Evolutionary conservation across 2,113 vertebrate species (phyloP).

Genomic region (Boulengeromyrus knoepffleri): DNA sequence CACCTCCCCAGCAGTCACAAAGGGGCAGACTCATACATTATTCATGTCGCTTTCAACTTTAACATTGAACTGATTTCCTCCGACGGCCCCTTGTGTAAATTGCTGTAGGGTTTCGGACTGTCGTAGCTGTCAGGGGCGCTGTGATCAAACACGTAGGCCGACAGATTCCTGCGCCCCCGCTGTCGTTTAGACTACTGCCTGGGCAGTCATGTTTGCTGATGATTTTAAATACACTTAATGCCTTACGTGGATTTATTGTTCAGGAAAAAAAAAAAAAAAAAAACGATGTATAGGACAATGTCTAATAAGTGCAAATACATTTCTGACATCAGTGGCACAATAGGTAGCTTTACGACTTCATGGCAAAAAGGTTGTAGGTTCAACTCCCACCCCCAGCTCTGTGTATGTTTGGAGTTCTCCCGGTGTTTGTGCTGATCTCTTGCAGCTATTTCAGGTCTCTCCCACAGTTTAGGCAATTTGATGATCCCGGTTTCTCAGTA

Average conservation of each 20-base stretch:
- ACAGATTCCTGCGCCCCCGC: background rate
- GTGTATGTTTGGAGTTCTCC: background rate
- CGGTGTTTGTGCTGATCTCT: background rate
- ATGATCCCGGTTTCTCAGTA: background rate
- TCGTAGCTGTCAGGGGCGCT: background rate
- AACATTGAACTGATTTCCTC: constrained; percentile 43
- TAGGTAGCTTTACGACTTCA: background rate
- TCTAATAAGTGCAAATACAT: background rate
- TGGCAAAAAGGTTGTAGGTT: background rate
- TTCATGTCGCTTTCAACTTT: constrained; percentile 49
- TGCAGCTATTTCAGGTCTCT: background rate
- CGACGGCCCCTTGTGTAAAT: constrained; percentile 22
- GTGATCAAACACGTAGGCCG: background rate
- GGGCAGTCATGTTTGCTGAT: background rate
- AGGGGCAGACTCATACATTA: constrained; percentile 54
- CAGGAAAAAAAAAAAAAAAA: background rate
- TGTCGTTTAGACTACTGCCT: background rate
- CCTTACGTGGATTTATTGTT: background rate
- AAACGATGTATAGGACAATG: background rate
- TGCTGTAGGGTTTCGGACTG: background rate
- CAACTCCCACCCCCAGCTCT: background rate
- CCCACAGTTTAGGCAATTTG: background rate
- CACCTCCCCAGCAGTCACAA: constrained; percentile 40
- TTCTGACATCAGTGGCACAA: background rate
- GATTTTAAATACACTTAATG: background rate